Base-by-base conservation (phyloP, 2,888 invertebrate genomes). In the Pollenia amentaria region DNA sequence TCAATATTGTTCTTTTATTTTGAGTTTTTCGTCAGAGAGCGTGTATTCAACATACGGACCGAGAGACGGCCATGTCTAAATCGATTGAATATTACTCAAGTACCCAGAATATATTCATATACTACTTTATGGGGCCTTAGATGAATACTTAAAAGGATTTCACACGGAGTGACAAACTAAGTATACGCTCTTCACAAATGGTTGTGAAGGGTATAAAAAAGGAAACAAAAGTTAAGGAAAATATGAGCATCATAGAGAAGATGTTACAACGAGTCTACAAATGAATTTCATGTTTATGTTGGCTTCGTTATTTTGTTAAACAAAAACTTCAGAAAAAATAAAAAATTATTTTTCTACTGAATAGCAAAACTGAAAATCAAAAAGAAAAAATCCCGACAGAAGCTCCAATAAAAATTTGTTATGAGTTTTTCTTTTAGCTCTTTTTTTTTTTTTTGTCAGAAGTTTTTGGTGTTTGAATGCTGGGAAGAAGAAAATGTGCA, bases 321-420 rank as follows among this genome's bases (percentile, higher is more conserved):
- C n/a, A 53, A 72, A 81, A 73, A 42, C 48, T 60, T 62, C 18
- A 48, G 51, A 51, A 65, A 53, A 75, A 48, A 48, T 42, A 64
- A 76, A 44, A 44, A 75, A 21, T 69, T 48, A 42, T 55, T 48
- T 55, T 40, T 14, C 16, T 29, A 84, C 18, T 44, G 38, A 57
- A 51, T 18, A 18, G 21, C 18, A 14, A 44, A 70, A 64, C 21
- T n/a, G 14, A 62, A 62, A 46, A 84, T 48, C 0, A 9, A 48
- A 2, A 65, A 14, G 64, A 21, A 21, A 38, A 57, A 29, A 38
- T 60, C 51, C 40, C n/a, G 38, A 53, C 42, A 77, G 70, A 85
- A 84, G 64, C 77, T 62, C 55, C 69, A 87, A 86, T 83, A 87
- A 85, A 88, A 88, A 88, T 88, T 84, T 88, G 73, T 88, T 84